Conservation (phyloP, 2,113 vertebrate species). For the Pangasianodon gigas region DNA sequence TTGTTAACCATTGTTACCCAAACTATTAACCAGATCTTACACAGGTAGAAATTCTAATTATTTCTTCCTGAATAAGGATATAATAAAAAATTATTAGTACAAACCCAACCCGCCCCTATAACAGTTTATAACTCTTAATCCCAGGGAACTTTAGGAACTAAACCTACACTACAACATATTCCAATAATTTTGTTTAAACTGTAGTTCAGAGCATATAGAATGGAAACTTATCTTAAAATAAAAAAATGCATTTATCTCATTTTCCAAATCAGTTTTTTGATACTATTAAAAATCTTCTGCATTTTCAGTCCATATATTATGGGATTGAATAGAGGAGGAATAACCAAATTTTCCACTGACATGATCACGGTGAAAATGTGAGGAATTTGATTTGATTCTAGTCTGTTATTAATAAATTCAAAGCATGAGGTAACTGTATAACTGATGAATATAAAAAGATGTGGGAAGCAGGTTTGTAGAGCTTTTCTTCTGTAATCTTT, state of each 20-base stretch:
- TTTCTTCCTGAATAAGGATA: neutral
- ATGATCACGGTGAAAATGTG: slow-evolving; percentile 21
- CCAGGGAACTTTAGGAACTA: neutral
- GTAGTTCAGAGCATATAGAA: neutral
- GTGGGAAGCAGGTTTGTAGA: slow-evolving; percentile 36
- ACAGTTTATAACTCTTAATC: neutral
- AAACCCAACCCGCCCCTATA: neutral
- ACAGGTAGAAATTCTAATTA: neutral
- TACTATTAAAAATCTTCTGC: slow-evolving; percentile 14
- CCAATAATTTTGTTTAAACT: neutral
- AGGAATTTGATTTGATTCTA: slow-evolving; percentile 17
- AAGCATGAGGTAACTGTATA: neutral
- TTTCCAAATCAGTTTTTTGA: slow-evolving; percentile 13
- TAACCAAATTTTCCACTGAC: slow-evolving; percentile 6
- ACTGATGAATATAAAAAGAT: neutral
- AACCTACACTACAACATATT: neutral
- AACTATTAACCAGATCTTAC: neutral
- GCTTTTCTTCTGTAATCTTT: slow-evolving; percentile 5
- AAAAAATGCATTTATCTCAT: neutral
- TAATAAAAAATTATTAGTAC: neutral
- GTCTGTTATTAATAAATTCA: slow-evolving; percentile 20
- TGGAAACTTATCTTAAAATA: neutral
- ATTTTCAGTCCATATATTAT: slow-evolving; percentile 37
- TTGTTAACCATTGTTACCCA: neutral
- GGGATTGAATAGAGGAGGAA: slow-evolving; percentile 33